phyloP scores from a whole-genome alignment of 2,888 invertebrate species.

The Drosophila rellima region DNA sequence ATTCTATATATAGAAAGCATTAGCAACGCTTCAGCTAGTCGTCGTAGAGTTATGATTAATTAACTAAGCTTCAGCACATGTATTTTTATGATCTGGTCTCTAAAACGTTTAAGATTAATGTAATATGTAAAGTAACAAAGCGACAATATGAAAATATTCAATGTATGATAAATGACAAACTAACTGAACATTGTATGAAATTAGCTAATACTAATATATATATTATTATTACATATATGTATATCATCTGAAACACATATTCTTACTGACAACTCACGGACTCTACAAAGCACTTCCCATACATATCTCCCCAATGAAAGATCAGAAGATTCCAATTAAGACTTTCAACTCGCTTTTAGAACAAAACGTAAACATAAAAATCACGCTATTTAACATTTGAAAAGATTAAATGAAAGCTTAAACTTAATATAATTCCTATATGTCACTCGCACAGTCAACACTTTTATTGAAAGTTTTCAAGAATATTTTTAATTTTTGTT shows the following conservation, averaged over 20 bases:
- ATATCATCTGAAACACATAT: conserved; percentile 44
- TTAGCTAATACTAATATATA: conserved; percentile 47
- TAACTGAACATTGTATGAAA: conserved; percentile 53
- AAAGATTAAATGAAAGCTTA: conserved; percentile 13
- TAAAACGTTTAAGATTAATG: conserved; percentile 61
- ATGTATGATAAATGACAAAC: conserved; percentile 67
- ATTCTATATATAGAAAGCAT: conserved; percentile 47
- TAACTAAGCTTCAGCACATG: conserved; percentile 69
- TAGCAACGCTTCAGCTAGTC: conserved; percentile 79
- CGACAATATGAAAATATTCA: conserved; percentile 74
- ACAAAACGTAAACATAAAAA: conserved; percentile 1
- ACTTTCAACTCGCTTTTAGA: conserved; percentile 48
- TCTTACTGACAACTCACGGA: conserved; percentile 61
- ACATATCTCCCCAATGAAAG: conserved; percentile 50
- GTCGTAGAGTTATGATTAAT: conserved; percentile 48
- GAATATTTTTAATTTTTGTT: conserved; percentile 67
- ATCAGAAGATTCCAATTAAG: conserved; percentile 28
- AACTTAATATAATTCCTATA: conserved; percentile 41
- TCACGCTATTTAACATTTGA: conserved; percentile 34
- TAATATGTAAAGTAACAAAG: conserved; percentile 79
- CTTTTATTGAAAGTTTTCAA: conserved; percentile 32
- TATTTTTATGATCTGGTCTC: conserved; percentile 67
- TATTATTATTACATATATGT: conserved; percentile 18
- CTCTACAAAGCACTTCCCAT: conserved; percentile 58
- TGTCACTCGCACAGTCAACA: conserved; percentile 38